A percentile compares a stretch with the other conserved stretches of the same genome.
Evolutionary conservation across 1,140 invertebrate genomes (phyloP).

Genomic region (Telenomus remus): DNA sequence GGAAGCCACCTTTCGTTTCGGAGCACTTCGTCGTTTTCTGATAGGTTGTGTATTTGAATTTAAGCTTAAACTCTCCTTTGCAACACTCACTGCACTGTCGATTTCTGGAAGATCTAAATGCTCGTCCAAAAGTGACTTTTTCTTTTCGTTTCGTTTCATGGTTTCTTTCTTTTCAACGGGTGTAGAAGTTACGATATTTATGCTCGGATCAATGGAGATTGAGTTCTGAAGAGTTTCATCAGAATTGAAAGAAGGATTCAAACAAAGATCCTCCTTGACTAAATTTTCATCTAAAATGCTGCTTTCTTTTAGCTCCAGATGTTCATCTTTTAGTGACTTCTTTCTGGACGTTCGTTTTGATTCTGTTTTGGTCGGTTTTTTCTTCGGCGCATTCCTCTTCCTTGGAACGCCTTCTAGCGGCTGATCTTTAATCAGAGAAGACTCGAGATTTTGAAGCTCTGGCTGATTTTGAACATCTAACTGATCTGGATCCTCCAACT

Average conservation of each 20-base stretch:
- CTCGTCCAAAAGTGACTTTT: slow-evolving; percentile 18
- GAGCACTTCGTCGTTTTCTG: slow-evolving; percentile 6
- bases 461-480: no score
- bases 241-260: no score
- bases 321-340: slow-evolving; percentile 10
- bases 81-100: not conserved
- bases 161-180: slow-evolving; percentile 10
- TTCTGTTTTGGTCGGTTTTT: not conserved
- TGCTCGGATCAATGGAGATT: no score
- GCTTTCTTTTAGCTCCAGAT: not conserved
- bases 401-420: not conserved
- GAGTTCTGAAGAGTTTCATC: no score
- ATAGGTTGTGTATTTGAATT: not conserved
- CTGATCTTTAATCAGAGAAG: no score
- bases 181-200: not conserved
- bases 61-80: not conserved
- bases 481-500: no score
- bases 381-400: not conserved
- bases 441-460: no score
- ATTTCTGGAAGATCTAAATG: slow-evolving; percentile 1
- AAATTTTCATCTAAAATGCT: not conserved
- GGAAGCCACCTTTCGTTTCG: no score
- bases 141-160: slow-evolving; percentile 18
- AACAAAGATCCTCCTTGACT: not conserved
- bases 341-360: slow-evolving; percentile 1